phyloP scores from a whole-genome alignment of 2,797 vertebrate species.

The Tympanoctomys barrerae region DNA sequence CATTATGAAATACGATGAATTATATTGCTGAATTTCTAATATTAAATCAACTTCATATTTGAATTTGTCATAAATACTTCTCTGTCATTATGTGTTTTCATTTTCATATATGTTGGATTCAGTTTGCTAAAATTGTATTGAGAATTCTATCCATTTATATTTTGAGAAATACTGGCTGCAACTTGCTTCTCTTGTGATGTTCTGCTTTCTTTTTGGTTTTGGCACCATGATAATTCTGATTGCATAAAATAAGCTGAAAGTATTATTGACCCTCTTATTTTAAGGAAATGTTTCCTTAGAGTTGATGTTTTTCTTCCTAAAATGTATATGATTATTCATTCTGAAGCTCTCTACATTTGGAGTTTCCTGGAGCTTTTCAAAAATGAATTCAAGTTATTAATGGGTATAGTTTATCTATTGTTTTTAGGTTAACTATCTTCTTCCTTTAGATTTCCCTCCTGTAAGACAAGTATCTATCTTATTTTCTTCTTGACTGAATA shows the following conservation, averaged over 20 bases:
- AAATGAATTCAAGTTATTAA: constrained; percentile 20
- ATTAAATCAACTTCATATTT: neutral
- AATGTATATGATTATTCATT: constrained; percentile 1
- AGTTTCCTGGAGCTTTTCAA: constrained; percentile 14
- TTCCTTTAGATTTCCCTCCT: neutral
- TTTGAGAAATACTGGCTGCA: neutral
- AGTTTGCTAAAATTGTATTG: neutral
- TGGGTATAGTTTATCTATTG: neutral
- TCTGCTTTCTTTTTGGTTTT: neutral
- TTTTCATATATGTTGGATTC: neutral
- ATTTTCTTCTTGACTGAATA: neutral
- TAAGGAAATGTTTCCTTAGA: neutral
- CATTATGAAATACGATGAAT: neutral
- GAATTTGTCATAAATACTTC: neutral
- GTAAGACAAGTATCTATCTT: neutral
- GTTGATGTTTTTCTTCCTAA: constrained; percentile 27
- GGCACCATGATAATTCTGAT: neutral
- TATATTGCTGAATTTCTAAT: neutral
- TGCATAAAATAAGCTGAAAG: neutral
- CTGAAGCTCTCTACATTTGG: neutral
- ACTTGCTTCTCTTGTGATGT: neutral
- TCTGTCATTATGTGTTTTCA: neutral
- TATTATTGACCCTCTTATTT: constrained; percentile 10
- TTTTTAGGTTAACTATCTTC: neutral
- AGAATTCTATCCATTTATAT: neutral